These are phyloP conservation scores for Neodiprion pinetum DNA, from an alignment of 1,140 invertebrate species.

Conservation along the genomic window DNA sequence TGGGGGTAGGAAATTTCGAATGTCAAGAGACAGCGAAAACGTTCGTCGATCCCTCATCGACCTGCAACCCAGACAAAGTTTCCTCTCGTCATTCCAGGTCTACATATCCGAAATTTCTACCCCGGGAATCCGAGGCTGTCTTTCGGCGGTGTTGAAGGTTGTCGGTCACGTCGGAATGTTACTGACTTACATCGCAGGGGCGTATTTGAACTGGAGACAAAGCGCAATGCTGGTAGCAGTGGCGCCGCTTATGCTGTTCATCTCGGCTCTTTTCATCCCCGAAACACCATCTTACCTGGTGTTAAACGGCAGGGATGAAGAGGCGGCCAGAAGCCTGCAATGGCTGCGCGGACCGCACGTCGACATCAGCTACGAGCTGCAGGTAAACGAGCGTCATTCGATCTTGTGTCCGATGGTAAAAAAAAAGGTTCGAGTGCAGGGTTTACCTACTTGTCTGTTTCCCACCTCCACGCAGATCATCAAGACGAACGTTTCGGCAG, in stretches of 20 bases:
- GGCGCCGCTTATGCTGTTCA: conserved; percentile 74
- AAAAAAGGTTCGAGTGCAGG: background rate
- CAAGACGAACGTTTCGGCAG: conserved; percentile 58
- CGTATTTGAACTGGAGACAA: conserved; percentile 82
- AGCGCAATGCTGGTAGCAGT: conserved; percentile 77
- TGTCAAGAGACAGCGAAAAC: background rate
- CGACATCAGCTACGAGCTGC: conserved; percentile 75
- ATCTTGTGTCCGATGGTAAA: conserved; percentile 13
- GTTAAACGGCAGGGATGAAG: conserved; percentile 75
- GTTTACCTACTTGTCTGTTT: background rate
- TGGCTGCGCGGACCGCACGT: conserved; percentile 78
- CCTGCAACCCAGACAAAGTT: background rate
- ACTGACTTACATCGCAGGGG: conserved; percentile 80
- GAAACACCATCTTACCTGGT: conserved; percentile 85
- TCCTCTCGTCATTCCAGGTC: conserved; percentile 66
- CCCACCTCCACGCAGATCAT: conserved; percentile 44
- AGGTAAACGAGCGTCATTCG: conserved; percentile 38
- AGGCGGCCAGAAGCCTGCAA: conserved; percentile 77
- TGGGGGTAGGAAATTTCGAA: background rate
- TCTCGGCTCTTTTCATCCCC: conserved; percentile 76
- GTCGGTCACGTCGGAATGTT: conserved; percentile 85
- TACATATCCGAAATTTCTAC: conserved; percentile 92
- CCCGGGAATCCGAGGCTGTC: conserved; percentile 81
- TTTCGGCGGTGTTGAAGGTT: conserved; percentile 86
- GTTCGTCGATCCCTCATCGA: conserved; percentile 1